These are phyloP conservation scores for Antrozous pallidus DNA, from an alignment of 2,797 vertebrate genomes.

Conservation along the genomic window DNA sequence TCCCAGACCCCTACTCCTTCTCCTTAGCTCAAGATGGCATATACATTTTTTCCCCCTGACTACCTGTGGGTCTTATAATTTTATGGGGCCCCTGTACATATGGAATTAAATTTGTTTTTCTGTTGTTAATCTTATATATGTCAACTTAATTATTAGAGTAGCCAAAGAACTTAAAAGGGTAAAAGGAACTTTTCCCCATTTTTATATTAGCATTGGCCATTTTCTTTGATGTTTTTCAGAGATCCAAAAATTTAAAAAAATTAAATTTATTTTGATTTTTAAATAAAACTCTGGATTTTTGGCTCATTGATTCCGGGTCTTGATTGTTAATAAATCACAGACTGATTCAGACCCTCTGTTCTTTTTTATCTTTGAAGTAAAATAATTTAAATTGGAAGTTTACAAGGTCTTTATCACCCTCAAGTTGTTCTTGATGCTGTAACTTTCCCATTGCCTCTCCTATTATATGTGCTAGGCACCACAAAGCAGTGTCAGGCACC, in stretches of 20 bases:
- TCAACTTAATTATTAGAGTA: background rate
- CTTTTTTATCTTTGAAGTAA: slow-evolving; percentile 27
- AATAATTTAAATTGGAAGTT: background rate
- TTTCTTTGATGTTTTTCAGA: background rate
- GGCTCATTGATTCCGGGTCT: background rate
- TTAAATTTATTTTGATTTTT: background rate
- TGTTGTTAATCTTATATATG: background rate
- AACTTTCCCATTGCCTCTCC: background rate
- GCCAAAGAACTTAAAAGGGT: background rate
- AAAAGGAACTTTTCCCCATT: background rate
- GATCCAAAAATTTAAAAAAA: too few relatives aligned
- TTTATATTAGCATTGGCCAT: background rate
- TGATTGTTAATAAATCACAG: background rate
- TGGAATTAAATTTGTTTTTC: background rate
- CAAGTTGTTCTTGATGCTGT: background rate
- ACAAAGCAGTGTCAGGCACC: background rate
- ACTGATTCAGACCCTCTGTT: background rate
- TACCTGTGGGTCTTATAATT: background rate
- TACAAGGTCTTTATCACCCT: background rate
- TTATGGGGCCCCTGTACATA: background rate
- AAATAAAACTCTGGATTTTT: background rate
- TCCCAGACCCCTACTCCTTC: background rate
- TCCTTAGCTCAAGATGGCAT: background rate
- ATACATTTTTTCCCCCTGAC: background rate
- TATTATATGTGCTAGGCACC: background rate